Conservation (phyloP, 1,140 invertebrate species). For the Camponotus vicinus region DNA sequence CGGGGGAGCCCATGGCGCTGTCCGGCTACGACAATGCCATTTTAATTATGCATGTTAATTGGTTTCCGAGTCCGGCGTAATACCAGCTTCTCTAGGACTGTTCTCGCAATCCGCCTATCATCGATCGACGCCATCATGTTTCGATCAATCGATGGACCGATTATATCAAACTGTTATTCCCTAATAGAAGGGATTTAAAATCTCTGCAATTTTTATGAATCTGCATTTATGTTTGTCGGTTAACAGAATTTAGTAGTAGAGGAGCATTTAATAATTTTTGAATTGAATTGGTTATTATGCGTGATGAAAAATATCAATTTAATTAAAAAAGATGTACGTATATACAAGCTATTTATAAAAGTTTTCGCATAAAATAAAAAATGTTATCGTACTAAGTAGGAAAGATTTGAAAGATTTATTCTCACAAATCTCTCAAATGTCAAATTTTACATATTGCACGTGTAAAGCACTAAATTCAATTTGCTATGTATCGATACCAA, state of each 20-base stretch:
- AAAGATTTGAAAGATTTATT: conserved; percentile 3
- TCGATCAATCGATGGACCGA: conserved; percentile 59
- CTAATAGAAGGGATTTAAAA: conserved; percentile 43
- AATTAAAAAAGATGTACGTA: neutral
- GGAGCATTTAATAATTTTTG: neutral
- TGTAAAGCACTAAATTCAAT: neutral
- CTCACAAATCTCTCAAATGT: neutral
- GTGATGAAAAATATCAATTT: neutral
- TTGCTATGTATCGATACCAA: neutral
- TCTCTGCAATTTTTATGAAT: conserved; percentile 55
- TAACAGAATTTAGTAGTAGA: neutral
- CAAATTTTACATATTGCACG: neutral
- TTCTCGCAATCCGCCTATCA: conserved; percentile 70
- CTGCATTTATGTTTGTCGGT: conserved; percentile 34
- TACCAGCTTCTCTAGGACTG: conserved; percentile 77
- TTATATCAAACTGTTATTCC: conserved; percentile 50
- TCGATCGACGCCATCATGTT: conserved; percentile 64
- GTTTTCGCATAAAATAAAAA: neutral
- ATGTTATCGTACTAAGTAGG: neutral
- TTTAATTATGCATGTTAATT: conserved; percentile 87
- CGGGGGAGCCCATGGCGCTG: conserved; percentile 75
- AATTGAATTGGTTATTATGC: neutral
- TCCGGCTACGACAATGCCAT: conserved; percentile 81
- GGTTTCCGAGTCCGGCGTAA: conserved; percentile 81
- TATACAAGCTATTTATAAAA: neutral